Base-by-base conservation (phyloP, 2,888 invertebrate species). In the Chymomyza fuscimana region DNA sequence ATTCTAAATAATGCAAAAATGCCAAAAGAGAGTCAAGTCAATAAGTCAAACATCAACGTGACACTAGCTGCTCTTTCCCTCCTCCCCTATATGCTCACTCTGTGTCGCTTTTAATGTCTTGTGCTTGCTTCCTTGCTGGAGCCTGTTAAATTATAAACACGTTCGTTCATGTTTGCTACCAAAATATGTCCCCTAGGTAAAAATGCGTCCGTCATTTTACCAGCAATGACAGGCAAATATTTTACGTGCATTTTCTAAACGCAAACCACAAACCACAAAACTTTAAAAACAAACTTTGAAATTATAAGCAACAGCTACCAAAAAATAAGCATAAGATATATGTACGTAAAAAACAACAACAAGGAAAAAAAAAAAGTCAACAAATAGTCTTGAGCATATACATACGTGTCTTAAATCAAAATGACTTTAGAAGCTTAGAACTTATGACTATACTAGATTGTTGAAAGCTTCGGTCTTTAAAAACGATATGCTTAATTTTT, bases 221-320 rank as follows among this genome's bases (percentile, higher is more conserved):
- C 63, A 72, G 67, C 76, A 79, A 70, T 83, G 89, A 86, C 88
- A 88, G 77, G 80, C 79, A 87, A 88, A 88, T 89, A 82, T 88
- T 87, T 83, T 88, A 88, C 88, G 88, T 88, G 88, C 80, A 80
- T 58, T 74, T 64, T 32, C 7, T 7, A 32, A 32, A 4, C 32
- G 63, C 69, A 68, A 72, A 65, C 63, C 10, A 69, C 52, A 36
- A 65, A 65, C 72, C 1, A 19, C 7, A 58, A 58, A 58, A 25
- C 2, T 58, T 22, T 12, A 40, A 16, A n/a, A 66, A 60, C 5
- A 32, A 19, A 54, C n/a, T 46, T 5, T 10, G 12, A 40, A 10
- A 12, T 12, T 46, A 46, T 4, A 10, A 46, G 40, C 40, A 46
- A 46, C 40, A 46, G 40, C 40, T 46, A 25, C 1, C 40, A 46